Evolutionary conservation across 2,113 vertebrate species (phyloP), one percentile per base, ranked within the genome.

Genomic region (Oryctolagus cuniculus): DNA sequence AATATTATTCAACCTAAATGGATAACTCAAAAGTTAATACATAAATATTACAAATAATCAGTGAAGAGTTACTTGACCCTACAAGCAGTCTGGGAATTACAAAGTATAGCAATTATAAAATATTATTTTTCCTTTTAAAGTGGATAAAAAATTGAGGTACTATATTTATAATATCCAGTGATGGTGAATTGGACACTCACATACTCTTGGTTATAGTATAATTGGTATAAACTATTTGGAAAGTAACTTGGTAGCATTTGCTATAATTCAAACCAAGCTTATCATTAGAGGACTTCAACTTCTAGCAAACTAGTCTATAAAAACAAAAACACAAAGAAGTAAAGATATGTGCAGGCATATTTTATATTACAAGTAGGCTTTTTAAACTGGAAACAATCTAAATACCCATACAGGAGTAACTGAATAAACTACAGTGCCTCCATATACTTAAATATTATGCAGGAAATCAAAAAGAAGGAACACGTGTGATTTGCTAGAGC

Each of bases 261-360:
- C 64, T 63, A 64, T 27, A 85, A 79, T 70, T 79, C 21, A 66
- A 86, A 94, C 69, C 63, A 77, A 85, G n/a, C 3, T 27, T 64
- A 85, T 64, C 19, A 63, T 79, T 70, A 72, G 24, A 85, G 22
- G 21, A 87, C 81, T 91, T 87, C 24, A 34, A 84, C 11, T 94
- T 74, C 78, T 67, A 95, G 9, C 6, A 49, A 91, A 61, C 22
- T 75, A 36, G 5, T 87, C 69, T 31, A 63, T 49, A 19, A 91
- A 95, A 87, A 63, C 75, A 91, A 91, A 87, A 77, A 21, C 24
- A 51, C 74, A 19, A 74, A 3, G 29, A 8, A 82, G 6, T 49
- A 82, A 75, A 86, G 8, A 75, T n/a, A 34, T 70, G 29, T 19
- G 29, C 1, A 70, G 13, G 38, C 51, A 36, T 24, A 61, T 58